Conservation (phyloP, 2,797 vertebrate genomes). For the Spondyliosoma cantharus region DNA sequence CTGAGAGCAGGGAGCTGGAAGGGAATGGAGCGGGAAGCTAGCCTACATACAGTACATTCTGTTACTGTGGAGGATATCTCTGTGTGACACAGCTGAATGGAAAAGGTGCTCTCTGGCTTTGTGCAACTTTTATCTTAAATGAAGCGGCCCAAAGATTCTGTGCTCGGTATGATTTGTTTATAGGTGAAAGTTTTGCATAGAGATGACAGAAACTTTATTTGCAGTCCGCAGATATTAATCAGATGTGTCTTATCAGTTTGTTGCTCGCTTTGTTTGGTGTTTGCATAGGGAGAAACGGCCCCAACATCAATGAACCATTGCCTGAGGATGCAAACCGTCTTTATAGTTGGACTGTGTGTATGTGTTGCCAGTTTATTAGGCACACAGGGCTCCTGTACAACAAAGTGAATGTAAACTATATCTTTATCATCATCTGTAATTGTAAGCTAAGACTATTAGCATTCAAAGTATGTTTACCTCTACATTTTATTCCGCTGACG, state of each 20-base stretch:
- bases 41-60: slow-evolving; percentile 73
- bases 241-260: slow-evolving; percentile 6
- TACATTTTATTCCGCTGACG: no score
- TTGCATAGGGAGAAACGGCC: slow-evolving; percentile 37
- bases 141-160: background rate
- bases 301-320: slow-evolving; percentile 1
- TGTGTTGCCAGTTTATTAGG: background rate
- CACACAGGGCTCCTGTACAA: no score
- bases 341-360: slow-evolving; percentile 14
- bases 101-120: slow-evolving; percentile 34
- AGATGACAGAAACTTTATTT: background rate
- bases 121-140: slow-evolving; percentile 1
- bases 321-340: slow-evolving; percentile 46
- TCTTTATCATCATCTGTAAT: no score
- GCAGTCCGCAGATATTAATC: slow-evolving; percentile 26
- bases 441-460: no score
- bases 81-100: slow-evolving; percentile 45
- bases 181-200: slow-evolving; percentile 5
- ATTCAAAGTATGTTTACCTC: no score
- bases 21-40: slow-evolving; percentile 53
- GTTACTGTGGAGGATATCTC: slow-evolving; percentile 46
- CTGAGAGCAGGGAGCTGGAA: slow-evolving; percentile 69
- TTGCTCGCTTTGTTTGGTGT: slow-evolving; percentile 34
- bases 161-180: background rate
- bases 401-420: no score